Evolutionary conservation across 2,888 invertebrate genomes (phyloP), one percentile per base, ranked within the genome.

Genomic region (Esperia sulphurella): DNA sequence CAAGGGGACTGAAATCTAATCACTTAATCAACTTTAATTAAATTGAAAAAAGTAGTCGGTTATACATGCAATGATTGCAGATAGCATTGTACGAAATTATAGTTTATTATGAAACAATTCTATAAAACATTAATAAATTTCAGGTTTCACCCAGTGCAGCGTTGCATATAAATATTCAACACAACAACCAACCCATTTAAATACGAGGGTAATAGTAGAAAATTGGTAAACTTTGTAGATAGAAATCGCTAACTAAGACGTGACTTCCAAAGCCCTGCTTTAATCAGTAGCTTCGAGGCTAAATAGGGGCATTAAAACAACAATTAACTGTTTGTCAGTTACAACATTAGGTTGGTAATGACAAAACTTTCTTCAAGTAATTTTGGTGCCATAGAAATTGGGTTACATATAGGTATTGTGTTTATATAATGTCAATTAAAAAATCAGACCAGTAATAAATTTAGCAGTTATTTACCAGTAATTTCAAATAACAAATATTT

Each of bases 141-240:
- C 2, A 39, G 13, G n/a, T 4, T 39, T 8, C 8, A 39, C 3
- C 37, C 12, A 37, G 10, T 4, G 8, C 2, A n/a, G n/a, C n/a
- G n/a, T 10, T 12, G 10, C n/a, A 10, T 1, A 37, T 39, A 57
- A 61, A 57, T 62, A 62, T 63, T 62, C 61, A 58, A 58, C 55
- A 55, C 58, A 60, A 52, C 57, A 58, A 59, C 63, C 3, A 63
- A 59, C 57, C 62, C 63, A 69, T 71, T 71, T 61, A 65, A 76
- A 71, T 65, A 68, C 68, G 61, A 59, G 46, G 62, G 65, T 67
- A 65, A 79, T 75, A 74, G 73, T 72, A 65, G 77, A 75, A 80
- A 83, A 87, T 85, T 79, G 80, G 80, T 79, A 86, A 86, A 86
- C 79, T 87, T 86, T 76, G 64, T 61, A 68, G 67, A 67, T 70